phyloP scores from a whole-genome alignment of 2,113 vertebrate species.

The Hypanus sabinus region DNA sequence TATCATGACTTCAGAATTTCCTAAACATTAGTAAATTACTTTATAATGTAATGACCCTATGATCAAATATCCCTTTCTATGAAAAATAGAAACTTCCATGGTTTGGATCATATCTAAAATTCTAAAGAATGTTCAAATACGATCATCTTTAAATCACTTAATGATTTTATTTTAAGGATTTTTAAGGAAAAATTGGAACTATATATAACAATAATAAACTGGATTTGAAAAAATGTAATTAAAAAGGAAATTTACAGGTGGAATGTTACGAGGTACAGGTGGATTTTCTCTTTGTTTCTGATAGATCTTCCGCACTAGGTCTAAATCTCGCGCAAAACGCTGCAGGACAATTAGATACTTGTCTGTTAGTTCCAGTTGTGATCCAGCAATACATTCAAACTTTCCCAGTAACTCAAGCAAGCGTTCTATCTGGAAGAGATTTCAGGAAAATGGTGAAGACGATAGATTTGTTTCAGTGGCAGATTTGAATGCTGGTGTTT shows the following conservation, averaged over 20 bases:
- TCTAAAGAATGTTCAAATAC: not conserved
- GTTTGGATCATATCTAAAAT: not conserved
- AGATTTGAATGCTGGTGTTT: conserved; percentile 3
- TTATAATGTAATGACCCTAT: not conserved
- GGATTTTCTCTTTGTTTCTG: conserved; percentile 64
- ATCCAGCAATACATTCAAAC: conserved; percentile 55
- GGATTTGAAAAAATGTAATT: not conserved
- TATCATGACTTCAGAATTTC: not conserved
- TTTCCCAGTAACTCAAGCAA: conserved; percentile 59
- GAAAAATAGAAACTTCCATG: not conserved
- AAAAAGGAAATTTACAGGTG: conserved; percentile 54
- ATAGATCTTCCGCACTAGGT: conserved; percentile 60
- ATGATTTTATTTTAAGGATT: conserved; percentile 6
- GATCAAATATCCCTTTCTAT: not conserved
- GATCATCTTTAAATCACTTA: not conserved
- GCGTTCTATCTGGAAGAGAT: conserved; percentile 58
- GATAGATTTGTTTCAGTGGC: too few relatives aligned
- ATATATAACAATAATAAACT: not conserved
- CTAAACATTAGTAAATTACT: not conserved
- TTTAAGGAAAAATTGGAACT: not conserved
- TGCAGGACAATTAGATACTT: conserved; percentile 59
- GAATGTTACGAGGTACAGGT: conserved; percentile 58
- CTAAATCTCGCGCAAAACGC: conserved; percentile 61
- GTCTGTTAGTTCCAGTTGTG: conserved; percentile 57
- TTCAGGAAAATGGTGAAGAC: not conserved